Base-by-base conservation (phyloP, 2,797 vertebrate species). In the Natrix natrix region DNA sequence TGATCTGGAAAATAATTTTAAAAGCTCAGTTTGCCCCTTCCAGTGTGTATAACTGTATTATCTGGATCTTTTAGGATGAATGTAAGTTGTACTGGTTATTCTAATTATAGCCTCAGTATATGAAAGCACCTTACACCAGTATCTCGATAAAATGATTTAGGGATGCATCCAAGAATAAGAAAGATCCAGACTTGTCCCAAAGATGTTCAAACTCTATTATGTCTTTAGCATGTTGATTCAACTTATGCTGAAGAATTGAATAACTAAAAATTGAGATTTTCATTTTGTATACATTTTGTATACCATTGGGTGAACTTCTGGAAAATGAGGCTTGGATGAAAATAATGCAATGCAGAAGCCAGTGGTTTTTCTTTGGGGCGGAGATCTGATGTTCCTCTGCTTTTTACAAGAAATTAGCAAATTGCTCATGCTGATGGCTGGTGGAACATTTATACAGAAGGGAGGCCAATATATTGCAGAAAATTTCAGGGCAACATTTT, bases 121-220 rank as follows among this genome's bases (percentile, higher is more conserved):
- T 22, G 55, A 48, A 14, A 17, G 86, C 8, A 43, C 0, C 1
- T 78, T 8, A 14, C 0, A 20, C n/a, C 55, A 28, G 87, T 20
- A 93, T n/a, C 2, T 56, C 24, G 60, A 86, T 55, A 63, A 26
- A 63, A 78, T 0, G 0, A 52, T 0, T 48, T 74, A 87, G 8
- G 26, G 92, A n/a, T 63, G 91, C 91, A 90, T 2, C 20, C 32
- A 86, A 93, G 63, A 13, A 74, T 20, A 89, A 91, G 90, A 90
- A 1, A 8, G 0, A 14, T 26, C 37, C 37, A 78, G 28, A 0
- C 0, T 37, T 0, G n/a, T 66, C 8, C 88, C 90, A 86, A 89
- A 5, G 6, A 6, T 20, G 91, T 48, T 92, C 91, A 91, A 95
- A 57, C 55, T 2, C 90, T 93, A 78, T 8, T 22, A n/a, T 3